Evolutionary conservation across 2,113 vertebrate genomes (phyloP).

Genomic region (Pongo abelii): DNA sequence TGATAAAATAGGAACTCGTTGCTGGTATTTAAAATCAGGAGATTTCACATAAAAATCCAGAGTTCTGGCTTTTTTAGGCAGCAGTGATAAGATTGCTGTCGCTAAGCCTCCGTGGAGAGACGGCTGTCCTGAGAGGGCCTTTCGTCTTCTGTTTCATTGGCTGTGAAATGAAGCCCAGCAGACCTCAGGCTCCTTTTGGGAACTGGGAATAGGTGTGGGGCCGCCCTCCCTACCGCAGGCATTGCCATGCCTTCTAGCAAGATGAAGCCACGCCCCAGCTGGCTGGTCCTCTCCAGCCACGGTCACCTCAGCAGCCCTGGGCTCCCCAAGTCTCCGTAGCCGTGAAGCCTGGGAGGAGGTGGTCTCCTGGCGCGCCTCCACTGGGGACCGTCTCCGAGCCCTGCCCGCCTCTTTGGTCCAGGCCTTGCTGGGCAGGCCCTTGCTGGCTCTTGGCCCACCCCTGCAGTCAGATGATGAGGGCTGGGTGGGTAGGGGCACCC

Average conservation of each 20-base stretch:
- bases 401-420: not conserved
- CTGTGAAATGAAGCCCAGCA: not conserved
- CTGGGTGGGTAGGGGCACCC: not conserved
- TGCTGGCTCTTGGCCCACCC: not conserved
- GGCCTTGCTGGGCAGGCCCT: not conserved
- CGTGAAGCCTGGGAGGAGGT: not conserved
- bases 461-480: not conserved
- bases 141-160: not conserved
- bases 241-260: not conserved
- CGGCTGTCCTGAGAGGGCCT: not conserved
- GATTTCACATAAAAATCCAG: not conserved
- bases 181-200: not conserved
- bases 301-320: fast-evolving
- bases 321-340: not conserved
- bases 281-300: not conserved
- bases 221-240: not conserved
- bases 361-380: fast-evolving
- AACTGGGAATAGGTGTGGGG: fast-evolving
- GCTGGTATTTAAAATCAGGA: slow-evolving; percentile 41
- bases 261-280: fast-evolving
- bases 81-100: not conserved
- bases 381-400: not conserved
- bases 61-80: slow-evolving; percentile 52
- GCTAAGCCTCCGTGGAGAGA: not conserved
- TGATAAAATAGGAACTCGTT: not conserved